A percentile compares a stretch with the other conserved stretches of the same genome.
Conservation (phyloP, 2,888 invertebrate species). For the Halictus ligatus region DNA sequence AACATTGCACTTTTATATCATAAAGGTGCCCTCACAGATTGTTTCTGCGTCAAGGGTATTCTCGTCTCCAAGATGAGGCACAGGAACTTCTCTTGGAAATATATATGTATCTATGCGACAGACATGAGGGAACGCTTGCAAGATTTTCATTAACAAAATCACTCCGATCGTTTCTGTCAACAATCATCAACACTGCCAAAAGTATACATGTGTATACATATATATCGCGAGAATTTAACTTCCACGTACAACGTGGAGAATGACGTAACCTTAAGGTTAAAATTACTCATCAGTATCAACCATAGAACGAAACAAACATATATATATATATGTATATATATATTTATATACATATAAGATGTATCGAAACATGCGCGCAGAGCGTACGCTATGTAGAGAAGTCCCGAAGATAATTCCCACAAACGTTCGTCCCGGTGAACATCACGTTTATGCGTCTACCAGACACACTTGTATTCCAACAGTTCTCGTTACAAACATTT, state of each 20-base stretch:
- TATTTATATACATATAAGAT: neutral
- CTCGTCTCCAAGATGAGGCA: slow-evolving; percentile 49
- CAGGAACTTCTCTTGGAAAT: slow-evolving; percentile 59
- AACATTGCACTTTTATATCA: slow-evolving; percentile 53
- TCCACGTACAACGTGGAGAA: slow-evolving; percentile 37
- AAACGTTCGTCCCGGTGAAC: neutral
- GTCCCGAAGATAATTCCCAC: neutral
- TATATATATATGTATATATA: slow-evolving; percentile 3
- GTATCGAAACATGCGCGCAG: neutral
- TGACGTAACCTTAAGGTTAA: slow-evolving; percentile 28
- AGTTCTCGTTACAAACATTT: neutral
- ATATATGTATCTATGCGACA: slow-evolving; percentile 51
- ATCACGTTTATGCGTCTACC: neutral
- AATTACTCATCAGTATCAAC: slow-evolving; percentile 34
- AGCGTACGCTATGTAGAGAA: neutral
- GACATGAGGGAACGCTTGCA: slow-evolving; percentile 53
- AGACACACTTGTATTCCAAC: neutral
- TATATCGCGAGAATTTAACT: slow-evolving; percentile 7
- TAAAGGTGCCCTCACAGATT: slow-evolving; percentile 50
- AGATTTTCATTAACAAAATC: slow-evolving; percentile 47
- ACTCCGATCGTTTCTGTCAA: slow-evolving; percentile 33
- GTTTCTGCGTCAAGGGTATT: slow-evolving; percentile 42
- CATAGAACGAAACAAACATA: slow-evolving; percentile 37
- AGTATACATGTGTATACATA: slow-evolving; percentile 17
- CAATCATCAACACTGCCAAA: slow-evolving; percentile 18